Conservation (phyloP, 1,140 invertebrate genomes). For the Heliothis virescens region DNA sequence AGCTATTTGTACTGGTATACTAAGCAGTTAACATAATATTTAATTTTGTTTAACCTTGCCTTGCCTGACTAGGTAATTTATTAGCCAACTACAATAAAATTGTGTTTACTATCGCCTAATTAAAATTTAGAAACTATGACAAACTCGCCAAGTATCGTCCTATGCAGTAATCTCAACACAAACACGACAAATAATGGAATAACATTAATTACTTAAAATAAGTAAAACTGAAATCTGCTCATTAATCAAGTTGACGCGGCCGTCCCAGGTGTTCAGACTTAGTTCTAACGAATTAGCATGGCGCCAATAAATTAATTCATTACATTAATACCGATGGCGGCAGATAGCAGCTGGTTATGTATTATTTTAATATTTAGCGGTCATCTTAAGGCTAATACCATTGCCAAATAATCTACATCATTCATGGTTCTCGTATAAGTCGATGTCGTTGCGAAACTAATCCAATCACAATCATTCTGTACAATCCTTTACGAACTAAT, state of each 20-base stretch:
- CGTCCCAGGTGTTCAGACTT: constrained; percentile 29
- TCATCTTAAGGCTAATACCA: background rate
- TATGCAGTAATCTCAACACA: background rate
- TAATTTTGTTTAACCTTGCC: too few relatives aligned
- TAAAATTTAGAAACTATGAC: background rate
- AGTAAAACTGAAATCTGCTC: constrained; percentile 6
- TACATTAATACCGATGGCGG: constrained; percentile 1
- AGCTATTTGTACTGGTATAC: too few relatives aligned
- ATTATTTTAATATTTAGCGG: background rate
- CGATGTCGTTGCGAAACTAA: too few relatives aligned
- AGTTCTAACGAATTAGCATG: constrained; percentile 20
- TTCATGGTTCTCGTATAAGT: too few relatives aligned
- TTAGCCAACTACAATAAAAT: background rate
- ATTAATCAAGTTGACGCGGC: constrained; percentile 31
- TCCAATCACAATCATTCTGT: too few relatives aligned
- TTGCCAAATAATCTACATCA: too few relatives aligned
- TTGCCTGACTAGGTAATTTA: too few relatives aligned
- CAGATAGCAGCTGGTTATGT: background rate
- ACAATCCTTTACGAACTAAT: too few relatives aligned
- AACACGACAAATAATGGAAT: background rate
- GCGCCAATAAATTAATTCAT: constrained; percentile 12
- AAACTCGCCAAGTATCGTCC: background rate
- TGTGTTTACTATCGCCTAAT: background rate
- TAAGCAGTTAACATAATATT: too few relatives aligned
- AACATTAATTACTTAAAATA: constrained; percentile 30